phyloP scores from a whole-genome alignment of 2,113 vertebrate genomes.

The Gobius niger region DNA sequence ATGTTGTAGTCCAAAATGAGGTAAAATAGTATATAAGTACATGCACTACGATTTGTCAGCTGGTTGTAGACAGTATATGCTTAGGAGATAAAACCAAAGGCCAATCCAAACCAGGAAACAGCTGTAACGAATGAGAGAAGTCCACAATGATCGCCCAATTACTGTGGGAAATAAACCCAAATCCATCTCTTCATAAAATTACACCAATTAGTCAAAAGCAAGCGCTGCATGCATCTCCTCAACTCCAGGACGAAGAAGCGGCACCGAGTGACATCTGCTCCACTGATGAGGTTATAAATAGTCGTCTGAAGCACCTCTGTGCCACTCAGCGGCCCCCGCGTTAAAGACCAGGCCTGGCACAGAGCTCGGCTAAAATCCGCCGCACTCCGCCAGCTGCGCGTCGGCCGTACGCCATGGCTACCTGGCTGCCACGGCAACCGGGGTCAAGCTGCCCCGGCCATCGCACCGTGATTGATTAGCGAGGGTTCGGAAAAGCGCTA shows the following conservation, averaged over 20 bases:
- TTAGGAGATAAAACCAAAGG: too few species aligned
- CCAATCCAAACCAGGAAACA: too few species aligned
- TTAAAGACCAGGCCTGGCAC: constrained; percentile 59
- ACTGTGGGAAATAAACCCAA: too few species aligned
- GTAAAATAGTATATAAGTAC: too few species aligned
- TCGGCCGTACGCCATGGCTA: constrained; percentile 62
- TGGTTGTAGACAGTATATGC: too few species aligned
- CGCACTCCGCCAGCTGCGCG: constrained; percentile 56
- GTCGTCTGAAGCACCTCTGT: constrained; percentile 34
- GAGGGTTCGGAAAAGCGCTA: not conserved
- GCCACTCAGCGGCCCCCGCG: constrained; percentile 39
- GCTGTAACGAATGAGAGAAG: too few species aligned
- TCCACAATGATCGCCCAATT: too few species aligned
- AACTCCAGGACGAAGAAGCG: not conserved
- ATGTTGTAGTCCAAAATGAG: too few species aligned
- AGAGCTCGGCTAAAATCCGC: constrained; percentile 49
- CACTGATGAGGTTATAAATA: constrained; percentile 40
- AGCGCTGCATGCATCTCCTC: not conserved
- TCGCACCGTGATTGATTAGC: constrained; percentile 59
- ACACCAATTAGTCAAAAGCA: not conserved
- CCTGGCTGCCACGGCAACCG: constrained; percentile 63
- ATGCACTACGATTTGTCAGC: too few species aligned
- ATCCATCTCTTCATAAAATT: not conserved
- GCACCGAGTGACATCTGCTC: constrained; percentile 13
- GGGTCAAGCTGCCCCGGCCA: constrained; percentile 45